A percentile compares a stretch with the other conserved stretches of the same genome.
Conservation (phyloP, 2,888 invertebrate species). For the Adelphocoris suturalis region DNA sequence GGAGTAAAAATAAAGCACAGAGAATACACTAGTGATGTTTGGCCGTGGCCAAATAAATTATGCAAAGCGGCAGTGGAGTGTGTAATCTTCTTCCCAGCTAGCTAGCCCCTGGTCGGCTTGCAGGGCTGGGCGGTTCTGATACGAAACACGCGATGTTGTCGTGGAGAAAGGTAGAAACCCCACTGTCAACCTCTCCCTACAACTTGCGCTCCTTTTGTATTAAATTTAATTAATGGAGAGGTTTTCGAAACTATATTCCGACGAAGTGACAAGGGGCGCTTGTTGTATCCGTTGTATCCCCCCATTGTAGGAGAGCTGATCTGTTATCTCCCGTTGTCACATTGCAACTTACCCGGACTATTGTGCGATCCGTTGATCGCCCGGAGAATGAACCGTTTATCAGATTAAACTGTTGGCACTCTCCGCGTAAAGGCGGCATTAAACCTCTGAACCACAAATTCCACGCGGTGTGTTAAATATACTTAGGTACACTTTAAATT, state of each 20-base stretch:
- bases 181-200: conserved; percentile 40
- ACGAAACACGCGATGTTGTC: conserved; percentile 61
- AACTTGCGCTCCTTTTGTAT: conserved; percentile 35
- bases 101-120: background rate
- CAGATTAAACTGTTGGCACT: conserved; percentile 2
- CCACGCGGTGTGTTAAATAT: no score
- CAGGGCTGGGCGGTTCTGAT: conserved; percentile 44
- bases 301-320: background rate
- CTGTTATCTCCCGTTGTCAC: conserved; percentile 29
- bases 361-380: background rate
- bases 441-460: background rate
- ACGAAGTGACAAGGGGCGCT: background rate
- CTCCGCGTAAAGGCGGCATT: background rate
- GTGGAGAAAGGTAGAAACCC: conserved; percentile 19
- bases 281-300: background rate
- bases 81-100: conserved; percentile 56
- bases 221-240: conserved; percentile 56
- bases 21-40: conserved; percentile 33
- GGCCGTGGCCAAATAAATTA: conserved; percentile 60
- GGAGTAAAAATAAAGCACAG: conserved; percentile 21
- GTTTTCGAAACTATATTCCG: conserved; percentile 12
- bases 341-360: background rate
- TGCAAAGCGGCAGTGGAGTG: conserved; percentile 44
- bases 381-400: background rate
- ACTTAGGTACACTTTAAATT: no score